Evolutionary conservation across 2,888 invertebrate species (phyloP).

Genomic region (Melanchra persicariae): DNA sequence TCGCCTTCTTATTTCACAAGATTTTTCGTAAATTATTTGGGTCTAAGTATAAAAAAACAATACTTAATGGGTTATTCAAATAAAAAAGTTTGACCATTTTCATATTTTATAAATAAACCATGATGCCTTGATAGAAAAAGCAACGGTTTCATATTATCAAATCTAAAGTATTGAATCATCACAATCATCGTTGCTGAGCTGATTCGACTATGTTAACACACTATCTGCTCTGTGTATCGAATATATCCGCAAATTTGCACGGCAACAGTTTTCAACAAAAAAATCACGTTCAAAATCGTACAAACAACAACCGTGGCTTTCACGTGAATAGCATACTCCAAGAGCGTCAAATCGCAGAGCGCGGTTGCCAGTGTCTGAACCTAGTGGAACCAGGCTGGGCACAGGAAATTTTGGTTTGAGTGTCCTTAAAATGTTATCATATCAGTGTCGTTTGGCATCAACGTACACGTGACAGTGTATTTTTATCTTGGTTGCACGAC

Average conservation of each 20-base stretch:
- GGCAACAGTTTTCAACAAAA: too few relatives aligned
- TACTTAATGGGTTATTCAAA: too few relatives aligned
- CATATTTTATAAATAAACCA: not conserved
- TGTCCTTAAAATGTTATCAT: not conserved
- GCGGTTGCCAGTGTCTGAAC: not conserved
- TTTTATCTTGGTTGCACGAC: not conserved
- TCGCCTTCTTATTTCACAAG: not conserved
- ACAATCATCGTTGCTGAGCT: conserved; percentile 2
- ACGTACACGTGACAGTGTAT: not conserved
- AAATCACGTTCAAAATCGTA: not conserved
- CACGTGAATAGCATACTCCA: not conserved
- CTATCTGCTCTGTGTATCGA: not conserved
- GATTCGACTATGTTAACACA: not conserved
- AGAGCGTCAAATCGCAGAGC: not conserved
- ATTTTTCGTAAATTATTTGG: not conserved
- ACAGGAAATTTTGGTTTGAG: not conserved
- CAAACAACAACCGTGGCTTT: not conserved
- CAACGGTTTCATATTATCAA: not conserved
- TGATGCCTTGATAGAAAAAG: not conserved
- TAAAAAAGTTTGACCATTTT: not conserved
- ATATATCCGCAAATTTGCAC: not conserved
- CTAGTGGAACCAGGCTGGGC: not conserved
- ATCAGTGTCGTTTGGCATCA: not conserved
- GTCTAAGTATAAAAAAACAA: not conserved
- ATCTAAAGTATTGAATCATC: not conserved